Base-by-base conservation (phyloP, 2,888 invertebrate genomes). In the Lithophane semibrunnea region DNA sequence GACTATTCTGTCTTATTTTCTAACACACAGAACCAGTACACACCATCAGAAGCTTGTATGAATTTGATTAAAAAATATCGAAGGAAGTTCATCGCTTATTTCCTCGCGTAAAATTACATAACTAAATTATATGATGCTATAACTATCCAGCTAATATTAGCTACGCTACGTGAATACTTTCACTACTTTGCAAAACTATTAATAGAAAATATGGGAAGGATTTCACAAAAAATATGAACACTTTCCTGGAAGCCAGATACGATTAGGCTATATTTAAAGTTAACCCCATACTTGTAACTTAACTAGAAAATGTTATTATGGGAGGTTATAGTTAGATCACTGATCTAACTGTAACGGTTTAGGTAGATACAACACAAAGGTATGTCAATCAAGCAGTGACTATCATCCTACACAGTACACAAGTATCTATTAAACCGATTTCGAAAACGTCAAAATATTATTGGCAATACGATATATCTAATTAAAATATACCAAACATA, bases 361-460 rank as follows among this genome's bases (percentile, higher is more conserved):
- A 29, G 2, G 2, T 12, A 18, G 12, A 47, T n/a, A 24, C 5
- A 60, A 37, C 18, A 54, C 54, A 64, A 29, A 24, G 58, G 21
- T 16, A 66, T 37, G 65, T 71, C 83, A 68, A 74, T 65, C 68
- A 77, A 56, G 21, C 21, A 61, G 42, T 42, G 2, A 37, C 3
- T 10, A 37, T 29, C 12, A 3, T 54, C 49, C 29, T 12, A 13
- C 61, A 63, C 21, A 60, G 3, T 24, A 52, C 10, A n/a, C 37
- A 52, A 71, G 44, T 64, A 72, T 66, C 47, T 70, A 54, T 18
- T 71, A 61, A 70, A 73, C 68, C 63, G 79, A 83, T 82, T 82
- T 72, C 78, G 18, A 76, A 72, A 64, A 88, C 85, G 95, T 95
- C 95, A 94, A 92, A 95, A 95, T 92, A 95, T 86, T 88, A 83